Conservation (phyloP, 35 echinoderm and acorn worm genomes). For the Lytechinus variegatus region DNA sequence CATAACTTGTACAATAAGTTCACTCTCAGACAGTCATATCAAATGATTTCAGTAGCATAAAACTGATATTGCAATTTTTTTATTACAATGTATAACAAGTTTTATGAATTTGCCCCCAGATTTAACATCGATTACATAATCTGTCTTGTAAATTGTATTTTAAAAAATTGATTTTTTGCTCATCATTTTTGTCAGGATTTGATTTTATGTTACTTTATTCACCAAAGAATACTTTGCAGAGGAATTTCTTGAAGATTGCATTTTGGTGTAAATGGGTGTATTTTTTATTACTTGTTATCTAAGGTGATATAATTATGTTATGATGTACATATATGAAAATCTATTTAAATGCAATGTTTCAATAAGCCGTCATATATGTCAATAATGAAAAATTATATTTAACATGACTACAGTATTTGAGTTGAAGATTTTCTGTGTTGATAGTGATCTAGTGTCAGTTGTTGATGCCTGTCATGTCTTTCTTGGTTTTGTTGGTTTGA, state of each 20-base stretch:
- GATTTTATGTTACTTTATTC: not conserved
- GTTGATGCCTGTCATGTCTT: too few species aligned
- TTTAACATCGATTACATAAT: too few species aligned
- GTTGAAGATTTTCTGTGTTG: not conserved
- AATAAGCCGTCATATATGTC: not conserved
- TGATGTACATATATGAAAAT: not conserved
- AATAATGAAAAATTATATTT: not conserved
- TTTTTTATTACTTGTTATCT: not conserved
- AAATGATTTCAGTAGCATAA: too few species aligned
- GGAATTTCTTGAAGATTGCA: not conserved
- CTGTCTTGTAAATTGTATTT: too few species aligned
- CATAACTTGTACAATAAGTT: too few species aligned
- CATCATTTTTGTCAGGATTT: not conserved
- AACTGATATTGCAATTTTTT: too few species aligned
- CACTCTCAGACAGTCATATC: too few species aligned
- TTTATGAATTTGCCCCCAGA: too few species aligned
- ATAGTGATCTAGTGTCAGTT: not conserved
- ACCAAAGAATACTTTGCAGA: not conserved
- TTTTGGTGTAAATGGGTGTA: not conserved
- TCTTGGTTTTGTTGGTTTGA: too few species aligned
- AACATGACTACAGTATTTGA: not conserved
- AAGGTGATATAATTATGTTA: not conserved
- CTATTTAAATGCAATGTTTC: not conserved
- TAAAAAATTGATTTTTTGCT: not conserved
- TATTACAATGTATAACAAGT: too few species aligned